Base-by-base conservation (phyloP, 2,113 vertebrate genomes). In the Xiphophorus hellerii region DNA sequence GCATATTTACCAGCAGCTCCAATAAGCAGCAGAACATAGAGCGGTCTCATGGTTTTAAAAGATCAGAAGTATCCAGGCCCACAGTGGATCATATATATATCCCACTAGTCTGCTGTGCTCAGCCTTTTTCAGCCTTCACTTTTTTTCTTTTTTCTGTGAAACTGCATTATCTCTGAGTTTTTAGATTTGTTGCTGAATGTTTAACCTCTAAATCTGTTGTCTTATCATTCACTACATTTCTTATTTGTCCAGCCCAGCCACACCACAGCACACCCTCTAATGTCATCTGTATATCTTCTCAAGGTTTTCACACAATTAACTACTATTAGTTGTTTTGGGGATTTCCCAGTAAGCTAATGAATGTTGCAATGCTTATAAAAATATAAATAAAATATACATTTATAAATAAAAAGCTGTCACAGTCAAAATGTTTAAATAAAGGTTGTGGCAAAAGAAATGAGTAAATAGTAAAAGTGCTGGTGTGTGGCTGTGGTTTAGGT, bases 1-100 rank as follows among this genome's bases (percentile, higher is more conserved):
- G 3, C 51, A 48, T 80, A 22, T 83, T 91, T 83, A 92, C 92
- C 91, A 84, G 92, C 92, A 92, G 91, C 89, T 86, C 91, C 92
- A 2, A 93, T 80, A 81, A 85, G 69, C 89, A 88, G 74, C 74
- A 94, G 68, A 78, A 94, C 72, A 88, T 89, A 85, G 67, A 94
- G 85, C 33, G 91, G 81, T 77, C 14, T 92, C 81, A 79, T 94
- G 71, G 69, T 92, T 81, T 76, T 71, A 74, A 68, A 15, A 28
- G 64, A 81, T 78, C 84, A 87, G 87, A 85, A 87, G 80, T 76
- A 84, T 71, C 78, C 48, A 62, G 44, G 71, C 69, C 64, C 54
- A 28, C 42, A 76, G 42, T 48, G 42, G 4, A 48, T 48, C 42
- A 27, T 79, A 89, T 92, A 89, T 92, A 90, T 89, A 89, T 42